Evolutionary conservation across 2,888 invertebrate genomes (phyloP).

Genomic region (Crepidodera aurea): DNA sequence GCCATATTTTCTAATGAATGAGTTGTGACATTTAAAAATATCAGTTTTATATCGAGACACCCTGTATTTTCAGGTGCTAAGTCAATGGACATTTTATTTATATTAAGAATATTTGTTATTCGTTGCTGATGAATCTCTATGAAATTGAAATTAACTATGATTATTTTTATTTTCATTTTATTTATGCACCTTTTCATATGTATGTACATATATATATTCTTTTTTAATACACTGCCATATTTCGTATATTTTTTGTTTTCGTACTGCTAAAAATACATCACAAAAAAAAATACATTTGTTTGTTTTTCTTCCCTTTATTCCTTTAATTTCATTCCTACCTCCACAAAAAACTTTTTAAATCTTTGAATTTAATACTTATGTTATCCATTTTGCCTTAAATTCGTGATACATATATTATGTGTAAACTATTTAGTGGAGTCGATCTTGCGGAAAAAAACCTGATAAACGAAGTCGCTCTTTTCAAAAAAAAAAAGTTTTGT

Average conservation of each 20-base stretch:
- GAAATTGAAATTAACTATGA: constrained; percentile 27
- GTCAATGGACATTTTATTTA: constrained; percentile 10
- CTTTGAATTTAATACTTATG: no score
- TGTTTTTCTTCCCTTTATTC: background rate
- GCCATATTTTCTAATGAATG: no score
- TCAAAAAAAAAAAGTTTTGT: no score
- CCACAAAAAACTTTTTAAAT: no score
- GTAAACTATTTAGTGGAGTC: no score
- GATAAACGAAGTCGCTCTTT: no score
- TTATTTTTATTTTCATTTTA: constrained; percentile 34
- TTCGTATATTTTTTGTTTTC: constrained; percentile 37
- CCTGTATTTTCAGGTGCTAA: background rate
- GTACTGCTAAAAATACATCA: constrained; percentile 33
- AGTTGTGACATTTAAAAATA: no score
- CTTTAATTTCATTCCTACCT: no score
- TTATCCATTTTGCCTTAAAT: no score
- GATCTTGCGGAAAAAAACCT: no score
- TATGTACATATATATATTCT: constrained; percentile 32
- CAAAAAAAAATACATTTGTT: constrained; percentile 13
- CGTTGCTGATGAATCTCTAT: constrained; percentile 10
- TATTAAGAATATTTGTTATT: constrained; percentile 36
- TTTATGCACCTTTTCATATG: constrained; percentile 46
- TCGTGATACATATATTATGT: no score
- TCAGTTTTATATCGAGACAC: no score
- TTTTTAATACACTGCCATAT: constrained; percentile 49